phyloP scores from a whole-genome alignment of 2,797 vertebrate species.

The Esox lucius region DNA sequence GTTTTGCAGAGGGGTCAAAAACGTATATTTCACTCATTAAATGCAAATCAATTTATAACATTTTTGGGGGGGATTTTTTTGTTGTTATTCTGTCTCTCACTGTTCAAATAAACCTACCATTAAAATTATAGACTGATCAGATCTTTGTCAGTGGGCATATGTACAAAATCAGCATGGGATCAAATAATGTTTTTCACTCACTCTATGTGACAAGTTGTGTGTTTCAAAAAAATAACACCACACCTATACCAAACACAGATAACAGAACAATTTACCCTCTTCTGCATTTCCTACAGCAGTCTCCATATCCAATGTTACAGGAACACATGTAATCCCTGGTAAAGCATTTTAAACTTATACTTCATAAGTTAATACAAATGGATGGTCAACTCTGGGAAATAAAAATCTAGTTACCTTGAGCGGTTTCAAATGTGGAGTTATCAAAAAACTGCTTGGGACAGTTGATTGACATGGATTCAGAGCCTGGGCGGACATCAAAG shows the following conservation, averaged over 20 bases:
- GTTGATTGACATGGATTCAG: constrained; percentile 36
- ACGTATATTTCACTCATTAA: too few relatives aligned
- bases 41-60: too few relatives aligned
- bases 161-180: too few relatives aligned
- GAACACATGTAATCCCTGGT: constrained; percentile 38
- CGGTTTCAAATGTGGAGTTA: constrained; percentile 69
- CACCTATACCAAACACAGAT: constrained; percentile 12
- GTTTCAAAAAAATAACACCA: constrained; percentile 5
- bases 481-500: constrained; percentile 50
- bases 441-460: constrained; percentile 75
- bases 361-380: background rate
- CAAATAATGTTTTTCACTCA: background rate
- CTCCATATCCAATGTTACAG: background rate
- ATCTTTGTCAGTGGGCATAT: too few relatives aligned
- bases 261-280: constrained; percentile 44
- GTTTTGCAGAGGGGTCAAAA: too few relatives aligned
- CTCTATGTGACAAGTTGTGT: background rate
- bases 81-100: too few relatives aligned
- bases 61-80: too few relatives aligned
- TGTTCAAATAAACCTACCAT: too few relatives aligned
- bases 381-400: background rate
- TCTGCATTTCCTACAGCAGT: constrained; percentile 15
- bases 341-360: constrained; percentile 36
- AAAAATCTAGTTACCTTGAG: constrained; percentile 57
- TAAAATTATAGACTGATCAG: too few relatives aligned